A percentile compares a stretch with the other conserved stretches of the same genome.
Conservation (phyloP, 2,113 vertebrate genomes). For the Ceyx melanurus region DNA sequence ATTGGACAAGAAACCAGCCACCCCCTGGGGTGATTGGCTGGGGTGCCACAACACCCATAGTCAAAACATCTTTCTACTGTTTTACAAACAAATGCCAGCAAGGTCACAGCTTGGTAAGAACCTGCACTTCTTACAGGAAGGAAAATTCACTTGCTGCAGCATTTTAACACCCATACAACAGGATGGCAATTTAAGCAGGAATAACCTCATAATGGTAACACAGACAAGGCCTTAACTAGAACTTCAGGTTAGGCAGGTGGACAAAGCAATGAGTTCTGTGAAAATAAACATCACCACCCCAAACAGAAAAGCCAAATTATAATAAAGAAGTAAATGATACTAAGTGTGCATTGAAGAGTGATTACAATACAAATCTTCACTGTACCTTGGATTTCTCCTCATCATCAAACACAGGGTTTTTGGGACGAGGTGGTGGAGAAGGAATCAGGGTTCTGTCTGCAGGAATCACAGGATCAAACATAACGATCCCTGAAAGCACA, state of each 20-base stretch:
- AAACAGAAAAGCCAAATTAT: not conserved
- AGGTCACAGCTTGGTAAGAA: no score
- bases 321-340: not conserved
- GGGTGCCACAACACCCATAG: no score
- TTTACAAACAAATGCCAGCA: no score
- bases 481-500: slow-evolving; percentile 83
- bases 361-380: not conserved
- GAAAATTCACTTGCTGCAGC: no score
- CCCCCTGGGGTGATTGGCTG: no score
- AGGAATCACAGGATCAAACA: slow-evolving; percentile 84
- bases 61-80: no score
- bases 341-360: not conserved
- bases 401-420: slow-evolving; percentile 94
- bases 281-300: not conserved
- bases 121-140: no score
- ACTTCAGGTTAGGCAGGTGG: not conserved
- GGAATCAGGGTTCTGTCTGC: slow-evolving; percentile 86
- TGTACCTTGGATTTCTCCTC: slow-evolving; percentile 91
- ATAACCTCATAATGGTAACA: not conserved
- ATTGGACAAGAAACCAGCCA: no score
- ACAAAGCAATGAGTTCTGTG: not conserved
- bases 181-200: not conserved
- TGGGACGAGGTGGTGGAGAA: slow-evolving; percentile 83
- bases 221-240: not conserved
- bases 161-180: not conserved